Evolutionary conservation across 35 echinoderm and acorn worm species (phyloP).

Genomic region (Diadema setosum): DNA sequence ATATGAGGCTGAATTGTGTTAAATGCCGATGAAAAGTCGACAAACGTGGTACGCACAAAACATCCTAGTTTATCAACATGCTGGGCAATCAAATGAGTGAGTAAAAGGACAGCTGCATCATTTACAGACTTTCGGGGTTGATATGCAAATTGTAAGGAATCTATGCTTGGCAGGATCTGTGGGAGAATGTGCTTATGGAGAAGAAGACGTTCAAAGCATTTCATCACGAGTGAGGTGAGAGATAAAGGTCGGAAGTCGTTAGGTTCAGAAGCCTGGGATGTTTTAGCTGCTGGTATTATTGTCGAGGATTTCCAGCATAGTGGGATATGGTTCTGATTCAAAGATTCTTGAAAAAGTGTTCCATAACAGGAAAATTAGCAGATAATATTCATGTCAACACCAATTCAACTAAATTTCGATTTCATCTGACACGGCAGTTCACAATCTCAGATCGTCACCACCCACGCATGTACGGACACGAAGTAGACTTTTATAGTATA

Average conservation of each 20-base stretch:
- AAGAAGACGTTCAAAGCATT: not conserved
- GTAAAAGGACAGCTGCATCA: not conserved
- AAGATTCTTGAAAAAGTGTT: not conserved
- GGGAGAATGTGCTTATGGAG: not conserved
- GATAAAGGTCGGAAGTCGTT: not conserved
- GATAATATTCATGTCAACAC: no score
- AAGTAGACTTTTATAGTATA: no score
- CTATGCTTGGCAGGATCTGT: not conserved
- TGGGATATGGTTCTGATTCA: not conserved
- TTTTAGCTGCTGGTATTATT: not conserved
- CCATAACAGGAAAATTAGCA: not conserved
- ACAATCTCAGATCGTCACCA: no score
- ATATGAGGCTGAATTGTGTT: no score
- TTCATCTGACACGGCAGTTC: no score
- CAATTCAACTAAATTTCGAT: no score
- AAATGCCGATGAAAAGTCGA: no score
- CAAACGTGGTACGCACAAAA: no score
- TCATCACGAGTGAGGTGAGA: not conserved
- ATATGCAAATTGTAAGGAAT: not conserved
- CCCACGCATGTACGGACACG: no score
- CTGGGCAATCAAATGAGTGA: no score
- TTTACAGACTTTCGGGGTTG: not conserved
- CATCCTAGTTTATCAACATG: no score
- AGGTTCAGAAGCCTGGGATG: not conserved
- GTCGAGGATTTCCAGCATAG: not conserved